These are phyloP conservation scores for Empis stercorea DNA, from an alignment of 2,888 invertebrate genomes.

Conservation along the genomic window DNA sequence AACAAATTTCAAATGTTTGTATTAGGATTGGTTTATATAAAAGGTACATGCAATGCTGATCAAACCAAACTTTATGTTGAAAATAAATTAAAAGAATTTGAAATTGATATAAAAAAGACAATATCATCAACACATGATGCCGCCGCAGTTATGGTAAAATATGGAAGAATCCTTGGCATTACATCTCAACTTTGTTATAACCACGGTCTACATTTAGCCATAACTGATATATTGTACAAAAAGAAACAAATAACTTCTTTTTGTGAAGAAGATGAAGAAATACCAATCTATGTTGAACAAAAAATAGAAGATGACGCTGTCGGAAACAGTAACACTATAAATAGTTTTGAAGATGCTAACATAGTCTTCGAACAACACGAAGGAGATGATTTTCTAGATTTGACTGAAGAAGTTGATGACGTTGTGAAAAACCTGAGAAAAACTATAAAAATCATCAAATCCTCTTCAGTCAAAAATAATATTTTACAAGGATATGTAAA, in stretches of 20 bases:
- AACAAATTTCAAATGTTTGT: not conserved
- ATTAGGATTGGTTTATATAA: slow-evolving; percentile 1
- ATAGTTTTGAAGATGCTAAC: not conserved
- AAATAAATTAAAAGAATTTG: not conserved
- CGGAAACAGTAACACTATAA: not conserved
- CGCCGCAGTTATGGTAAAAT: slow-evolving; percentile 1
- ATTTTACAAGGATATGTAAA: not conserved
- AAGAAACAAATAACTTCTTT: not conserved
- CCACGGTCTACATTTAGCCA: not conserved
- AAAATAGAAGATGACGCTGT: not conserved
- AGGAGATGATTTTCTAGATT: too few species aligned
- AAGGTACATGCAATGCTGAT: not conserved
- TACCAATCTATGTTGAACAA: not conserved
- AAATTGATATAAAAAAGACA: not conserved
- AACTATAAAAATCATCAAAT: too few species aligned
- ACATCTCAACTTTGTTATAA: slow-evolving; percentile 1
- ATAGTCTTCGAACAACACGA: too few species aligned
- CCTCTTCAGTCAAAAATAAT: not conserved
- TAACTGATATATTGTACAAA: slow-evolving; percentile 1
- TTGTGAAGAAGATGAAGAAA: not conserved
- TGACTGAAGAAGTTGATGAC: not conserved
- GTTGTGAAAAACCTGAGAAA: not conserved
- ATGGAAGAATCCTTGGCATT: not conserved
- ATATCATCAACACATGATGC: not conserved
- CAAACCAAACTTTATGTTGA: slow-evolving; percentile 1